These are phyloP conservation scores for Syndactyla subalaris DNA, from an alignment of 2,797 vertebrate genomes.

Conservation along the genomic window DNA sequence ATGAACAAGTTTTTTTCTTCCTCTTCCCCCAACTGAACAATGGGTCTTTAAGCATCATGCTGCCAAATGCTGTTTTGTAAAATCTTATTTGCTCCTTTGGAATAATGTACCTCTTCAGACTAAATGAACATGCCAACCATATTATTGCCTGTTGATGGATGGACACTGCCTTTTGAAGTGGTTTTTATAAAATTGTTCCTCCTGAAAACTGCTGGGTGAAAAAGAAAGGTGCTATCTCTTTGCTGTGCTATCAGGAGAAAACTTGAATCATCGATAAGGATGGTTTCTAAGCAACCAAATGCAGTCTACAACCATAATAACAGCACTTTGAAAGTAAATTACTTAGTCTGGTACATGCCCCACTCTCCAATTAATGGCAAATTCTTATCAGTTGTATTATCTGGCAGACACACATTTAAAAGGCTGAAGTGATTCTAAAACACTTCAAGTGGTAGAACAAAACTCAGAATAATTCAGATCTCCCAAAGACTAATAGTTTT, in stretches of 20 bases:
- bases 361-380: not conserved
- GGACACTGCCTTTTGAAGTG: not conserved
- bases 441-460: not conserved
- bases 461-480: not conserved
- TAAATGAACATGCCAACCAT: not conserved
- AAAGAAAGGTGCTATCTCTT: conserved; percentile 22
- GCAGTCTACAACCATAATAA: conserved; percentile 29
- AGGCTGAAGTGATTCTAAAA: not conserved
- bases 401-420: not conserved
- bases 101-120: not conserved
- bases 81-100: not conserved
- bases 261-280: conserved; percentile 51
- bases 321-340: conserved; percentile 38
- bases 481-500: not conserved
- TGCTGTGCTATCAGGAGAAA: conserved; percentile 21
- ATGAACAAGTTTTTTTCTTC: not conserved
- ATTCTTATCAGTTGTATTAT: conserved; percentile 8
- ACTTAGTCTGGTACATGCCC: not conserved
- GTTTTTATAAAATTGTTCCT: not conserved
- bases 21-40: not conserved
- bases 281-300: conserved; percentile 66
- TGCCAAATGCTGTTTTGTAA: not conserved
- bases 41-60: not conserved
- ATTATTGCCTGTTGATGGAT: not conserved
- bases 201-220: not conserved